A percentile compares a stretch with the other conserved stretches of the same genome.
These are phyloP conservation scores for Calyptommatus sinebrachiatus DNA, from an alignment of 2,113 vertebrate genomes.

Conservation along the genomic window DNA sequence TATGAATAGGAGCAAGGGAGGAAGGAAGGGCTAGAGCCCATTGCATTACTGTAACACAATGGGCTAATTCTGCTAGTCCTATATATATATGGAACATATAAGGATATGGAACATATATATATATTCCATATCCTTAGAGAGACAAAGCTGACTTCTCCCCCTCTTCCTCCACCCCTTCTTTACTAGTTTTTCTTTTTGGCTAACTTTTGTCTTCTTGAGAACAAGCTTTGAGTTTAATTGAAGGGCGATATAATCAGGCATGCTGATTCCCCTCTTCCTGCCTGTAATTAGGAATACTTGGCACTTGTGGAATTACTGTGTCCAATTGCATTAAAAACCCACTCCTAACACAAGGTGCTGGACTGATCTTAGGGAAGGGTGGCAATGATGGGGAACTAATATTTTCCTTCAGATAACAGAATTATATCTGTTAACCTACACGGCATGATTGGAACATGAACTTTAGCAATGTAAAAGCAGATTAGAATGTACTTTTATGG, in stretches of 20 bases:
- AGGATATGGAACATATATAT: no score
- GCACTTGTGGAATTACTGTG: conserved; percentile 19
- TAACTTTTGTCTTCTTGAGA: neutral
- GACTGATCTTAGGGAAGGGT: neutral
- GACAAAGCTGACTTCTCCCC: neutral
- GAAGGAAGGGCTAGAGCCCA: no score
- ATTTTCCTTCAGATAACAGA: conserved; percentile 3
- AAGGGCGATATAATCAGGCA: neutral
- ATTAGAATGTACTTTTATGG: neutral
- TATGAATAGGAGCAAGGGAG: no score
- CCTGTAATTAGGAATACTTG: conserved; percentile 22
- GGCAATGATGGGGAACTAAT: neutral
- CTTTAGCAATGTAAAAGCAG: neutral
- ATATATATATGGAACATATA: no score
- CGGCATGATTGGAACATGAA: neutral
- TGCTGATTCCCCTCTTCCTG: conserved; percentile 20
- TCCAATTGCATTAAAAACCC: neutral
- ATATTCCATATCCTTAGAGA: neutral
- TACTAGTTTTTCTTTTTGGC: neutral
- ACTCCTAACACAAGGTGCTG: neutral
- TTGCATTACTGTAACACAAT: no score
- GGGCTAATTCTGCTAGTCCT: no score
- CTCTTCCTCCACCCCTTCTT: neutral
- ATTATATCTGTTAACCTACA: neutral
- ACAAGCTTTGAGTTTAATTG: neutral